Conservation (phyloP, 1,140 invertebrate genomes). For the Drosophila mauritiana region DNA sequence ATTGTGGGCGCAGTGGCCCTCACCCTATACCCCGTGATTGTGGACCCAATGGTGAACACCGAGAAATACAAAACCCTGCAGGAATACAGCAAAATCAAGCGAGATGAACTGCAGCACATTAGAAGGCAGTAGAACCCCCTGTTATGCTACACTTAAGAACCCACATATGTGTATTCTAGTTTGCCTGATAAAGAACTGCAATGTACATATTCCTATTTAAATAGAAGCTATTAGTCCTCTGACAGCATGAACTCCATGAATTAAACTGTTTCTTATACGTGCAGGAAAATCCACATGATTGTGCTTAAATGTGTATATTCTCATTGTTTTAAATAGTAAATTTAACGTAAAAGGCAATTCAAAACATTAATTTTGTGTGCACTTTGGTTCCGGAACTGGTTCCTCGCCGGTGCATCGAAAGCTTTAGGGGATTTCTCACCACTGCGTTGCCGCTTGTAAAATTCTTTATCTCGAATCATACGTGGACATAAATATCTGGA, state of each 20-base stretch:
- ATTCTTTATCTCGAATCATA: constrained; percentile 39
- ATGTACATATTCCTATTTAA: constrained; percentile 19
- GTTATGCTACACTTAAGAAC: constrained; percentile 2
- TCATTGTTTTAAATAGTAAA: background rate
- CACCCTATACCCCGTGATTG: constrained; percentile 87
- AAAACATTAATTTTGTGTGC: background rate
- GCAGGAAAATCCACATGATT: no score
- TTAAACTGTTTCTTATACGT: background rate
- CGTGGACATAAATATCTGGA: constrained; percentile 32
- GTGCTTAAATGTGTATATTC: background rate
- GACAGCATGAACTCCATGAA: background rate
- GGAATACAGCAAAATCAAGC: constrained; percentile 53
- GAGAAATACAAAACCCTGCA: constrained; percentile 87
- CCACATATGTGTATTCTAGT: constrained; percentile 16
- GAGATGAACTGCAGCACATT: constrained; percentile 45
- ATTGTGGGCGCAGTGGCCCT: constrained; percentile 86
- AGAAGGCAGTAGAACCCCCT: constrained; percentile 15
- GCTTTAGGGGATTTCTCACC: constrained; percentile 46
- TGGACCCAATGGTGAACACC: constrained; percentile 88
- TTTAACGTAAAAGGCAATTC: background rate
- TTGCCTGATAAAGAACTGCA: background rate
- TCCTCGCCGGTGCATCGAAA: background rate
- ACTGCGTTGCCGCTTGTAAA: constrained; percentile 27
- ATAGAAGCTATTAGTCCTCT: constrained; percentile 13
- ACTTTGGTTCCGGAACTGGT: constrained; percentile 17